phyloP scores from a whole-genome alignment of 2,113 vertebrate species.

The Oncorhynchus masou region DNA sequence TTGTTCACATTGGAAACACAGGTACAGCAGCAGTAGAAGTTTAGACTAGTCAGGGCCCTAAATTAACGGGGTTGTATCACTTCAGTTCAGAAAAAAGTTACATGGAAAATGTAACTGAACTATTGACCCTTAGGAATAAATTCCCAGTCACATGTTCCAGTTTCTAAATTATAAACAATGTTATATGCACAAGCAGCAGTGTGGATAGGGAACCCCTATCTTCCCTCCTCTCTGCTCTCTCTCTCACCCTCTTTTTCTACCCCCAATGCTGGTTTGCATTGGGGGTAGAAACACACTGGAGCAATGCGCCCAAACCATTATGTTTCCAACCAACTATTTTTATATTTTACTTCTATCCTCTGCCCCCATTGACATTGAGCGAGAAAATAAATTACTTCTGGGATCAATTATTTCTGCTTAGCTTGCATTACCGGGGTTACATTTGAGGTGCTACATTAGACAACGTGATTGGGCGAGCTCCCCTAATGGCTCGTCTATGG shows the following conservation, averaged over 20 bases:
- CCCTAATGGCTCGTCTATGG: conserved; percentile 16
- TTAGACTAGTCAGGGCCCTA: no score
- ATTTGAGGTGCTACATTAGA: conserved; percentile 55
- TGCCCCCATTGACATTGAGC: conserved; percentile 40
- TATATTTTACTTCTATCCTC: background rate
- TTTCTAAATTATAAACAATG: no score
- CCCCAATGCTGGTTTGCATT: background rate
- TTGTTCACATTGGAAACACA: no score
- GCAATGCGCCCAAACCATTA: conserved; percentile 2
- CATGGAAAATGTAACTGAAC: no score
- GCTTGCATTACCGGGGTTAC: conserved; percentile 47
- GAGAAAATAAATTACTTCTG: conserved; percentile 40
- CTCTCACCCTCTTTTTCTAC: background rate
- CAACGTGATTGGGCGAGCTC: conserved; percentile 29
- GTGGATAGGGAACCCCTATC: background rate
- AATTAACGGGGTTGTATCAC: no score
- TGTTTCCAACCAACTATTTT: conserved; percentile 14
- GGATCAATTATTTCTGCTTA: conserved; percentile 54
- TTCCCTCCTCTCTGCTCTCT: background rate
- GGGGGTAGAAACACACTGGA: conserved; percentile 7
- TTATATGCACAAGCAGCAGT: no score
- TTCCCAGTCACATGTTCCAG: no score
- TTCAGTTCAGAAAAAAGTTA: no score
- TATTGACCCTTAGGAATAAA: no score
- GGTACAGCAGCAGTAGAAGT: no score